These are phyloP conservation scores for Trachythela sp. DNA, from an alignment of 64 coral and sea anemone species.

Conservation along the genomic window DNA sequence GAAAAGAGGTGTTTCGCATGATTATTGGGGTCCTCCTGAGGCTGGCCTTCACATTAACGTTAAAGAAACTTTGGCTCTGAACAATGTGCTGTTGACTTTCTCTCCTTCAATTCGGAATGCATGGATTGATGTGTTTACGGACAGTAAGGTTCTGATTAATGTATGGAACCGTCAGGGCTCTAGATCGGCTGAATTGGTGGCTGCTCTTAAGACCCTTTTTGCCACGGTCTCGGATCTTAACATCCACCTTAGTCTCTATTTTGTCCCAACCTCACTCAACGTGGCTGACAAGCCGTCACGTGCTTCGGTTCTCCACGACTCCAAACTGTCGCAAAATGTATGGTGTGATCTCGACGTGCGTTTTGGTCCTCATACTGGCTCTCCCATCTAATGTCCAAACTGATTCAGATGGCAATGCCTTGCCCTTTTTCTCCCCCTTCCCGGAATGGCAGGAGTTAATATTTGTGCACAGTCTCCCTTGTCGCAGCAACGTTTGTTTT, in stretches of 20 bases:
- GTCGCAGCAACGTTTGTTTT: background rate
- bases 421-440: slow-evolving; percentile 29
- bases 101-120: background rate
- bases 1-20: background rate
- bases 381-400: background rate
- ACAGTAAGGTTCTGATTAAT: background rate
- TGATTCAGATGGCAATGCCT: background rate
- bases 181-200: background rate
- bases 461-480: background rate
- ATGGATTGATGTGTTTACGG: background rate
- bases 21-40: background rate
- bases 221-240: background rate
- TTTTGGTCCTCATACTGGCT: background rate
- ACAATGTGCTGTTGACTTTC: background rate
- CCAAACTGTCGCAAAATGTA: background rate
- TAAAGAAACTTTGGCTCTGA: slow-evolving; percentile 15
- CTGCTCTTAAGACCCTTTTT: slow-evolving; percentile 22
- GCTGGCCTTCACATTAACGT: background rate
- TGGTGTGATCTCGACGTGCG: background rate
- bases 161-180: slow-evolving; percentile 25
- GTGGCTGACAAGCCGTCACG: background rate
- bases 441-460: slow-evolving; percentile 23
- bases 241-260: background rate
- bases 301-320: background rate
- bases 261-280: background rate